These are phyloP conservation scores for Melanocharis versteri DNA, from an alignment of 2,113 vertebrate genomes.

Conservation along the genomic window DNA sequence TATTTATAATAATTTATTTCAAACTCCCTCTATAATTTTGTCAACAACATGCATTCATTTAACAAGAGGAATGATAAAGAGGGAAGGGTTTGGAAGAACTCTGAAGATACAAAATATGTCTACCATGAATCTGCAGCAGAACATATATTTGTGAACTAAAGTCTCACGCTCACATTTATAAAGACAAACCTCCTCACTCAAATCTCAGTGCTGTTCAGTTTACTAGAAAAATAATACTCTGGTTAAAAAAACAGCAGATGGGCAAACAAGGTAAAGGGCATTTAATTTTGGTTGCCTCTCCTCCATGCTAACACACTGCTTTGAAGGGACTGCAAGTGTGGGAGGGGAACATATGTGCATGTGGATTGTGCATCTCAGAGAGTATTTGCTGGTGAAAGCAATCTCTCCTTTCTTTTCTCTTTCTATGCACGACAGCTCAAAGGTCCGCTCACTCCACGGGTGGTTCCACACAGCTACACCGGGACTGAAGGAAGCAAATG, in stretches of 20 bases:
- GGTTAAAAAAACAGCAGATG: conserved; percentile 26
- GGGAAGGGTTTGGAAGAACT: neutral
- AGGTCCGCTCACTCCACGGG: neutral
- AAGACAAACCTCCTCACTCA: neutral
- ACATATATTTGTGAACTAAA: neutral
- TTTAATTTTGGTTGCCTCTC: conserved; percentile 37
- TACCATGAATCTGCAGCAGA: neutral
- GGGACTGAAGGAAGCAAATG: neutral
- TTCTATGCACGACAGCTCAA: neutral
- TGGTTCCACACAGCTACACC: neutral
- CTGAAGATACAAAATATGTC: neutral
- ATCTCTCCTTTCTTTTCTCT: neutral
- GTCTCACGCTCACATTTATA: neutral
- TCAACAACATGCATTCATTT: neutral
- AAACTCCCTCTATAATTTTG: neutral
- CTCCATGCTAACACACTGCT: conserved; percentile 19
- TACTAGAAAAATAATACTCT: neutral
- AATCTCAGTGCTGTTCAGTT: neutral
- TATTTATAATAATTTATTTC: neutral
- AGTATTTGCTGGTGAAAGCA: neutral
- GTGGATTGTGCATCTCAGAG: conserved; percentile 45
- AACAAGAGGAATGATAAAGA: neutral
- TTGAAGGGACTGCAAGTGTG: conserved; percentile 26
- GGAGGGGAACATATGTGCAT: conserved; percentile 57
- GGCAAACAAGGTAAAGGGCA: conserved; percentile 48